Evolutionary conservation across 2,113 vertebrate genomes (phyloP).

Genomic region (Siphamia tubifer): DNA sequence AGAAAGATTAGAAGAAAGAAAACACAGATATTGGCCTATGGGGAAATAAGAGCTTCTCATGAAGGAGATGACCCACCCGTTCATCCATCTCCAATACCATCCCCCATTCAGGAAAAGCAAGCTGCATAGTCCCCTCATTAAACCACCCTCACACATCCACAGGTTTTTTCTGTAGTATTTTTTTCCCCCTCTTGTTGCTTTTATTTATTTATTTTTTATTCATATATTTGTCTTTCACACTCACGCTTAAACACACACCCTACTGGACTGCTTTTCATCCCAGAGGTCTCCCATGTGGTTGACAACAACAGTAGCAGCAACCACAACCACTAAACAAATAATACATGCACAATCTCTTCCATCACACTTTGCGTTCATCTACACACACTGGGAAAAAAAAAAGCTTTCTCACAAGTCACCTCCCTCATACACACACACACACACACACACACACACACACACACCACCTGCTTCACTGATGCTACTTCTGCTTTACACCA

Average conservation of each 20-base stretch:
- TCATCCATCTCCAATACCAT: constrained; percentile 45
- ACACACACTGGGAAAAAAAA: constrained; percentile 35
- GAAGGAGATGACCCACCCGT: constrained; percentile 51
- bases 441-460: constrained; percentile 41
- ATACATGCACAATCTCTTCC: background rate
- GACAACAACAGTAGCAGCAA: constrained; percentile 27
- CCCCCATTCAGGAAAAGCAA: constrained; percentile 39
- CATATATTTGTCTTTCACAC: background rate
- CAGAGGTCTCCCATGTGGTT: constrained; percentile 45
- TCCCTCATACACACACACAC: constrained; percentile 6
- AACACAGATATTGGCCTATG: background rate
- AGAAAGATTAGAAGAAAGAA: background rate
- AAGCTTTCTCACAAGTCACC: constrained; percentile 14
- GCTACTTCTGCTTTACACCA: constrained; percentile 18
- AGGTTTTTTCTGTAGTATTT: background rate
- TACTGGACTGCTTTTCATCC: background rate
- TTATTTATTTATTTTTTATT: background rate
- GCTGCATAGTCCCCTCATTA: constrained; percentile 4
- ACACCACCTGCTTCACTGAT: constrained; percentile 64
- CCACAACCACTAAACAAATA: background rate
- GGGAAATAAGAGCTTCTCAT: constrained; percentile 21
- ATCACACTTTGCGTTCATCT: constrained; percentile 23
- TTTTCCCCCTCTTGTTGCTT: background rate
- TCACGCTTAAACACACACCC: background rate
- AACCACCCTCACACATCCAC: background rate